Evolutionary conservation across 2,888 invertebrate genomes (phyloP), one percentile per base, ranked within the genome.

Genomic region (Sussaba pulchella): DNA sequence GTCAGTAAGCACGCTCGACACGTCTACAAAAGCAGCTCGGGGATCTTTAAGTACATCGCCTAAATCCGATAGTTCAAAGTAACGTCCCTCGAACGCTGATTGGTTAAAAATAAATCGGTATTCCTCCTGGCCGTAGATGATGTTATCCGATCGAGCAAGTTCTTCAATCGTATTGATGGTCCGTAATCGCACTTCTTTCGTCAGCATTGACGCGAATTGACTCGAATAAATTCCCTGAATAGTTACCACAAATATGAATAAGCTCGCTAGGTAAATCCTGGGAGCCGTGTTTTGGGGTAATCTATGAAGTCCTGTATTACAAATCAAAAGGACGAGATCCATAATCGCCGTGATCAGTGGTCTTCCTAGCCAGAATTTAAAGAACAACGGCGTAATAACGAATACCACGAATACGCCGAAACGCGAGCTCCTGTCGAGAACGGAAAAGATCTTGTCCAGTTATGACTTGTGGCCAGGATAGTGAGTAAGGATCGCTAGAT

Each of bases 191-290:
- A 57, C 31, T 8, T 43, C 14, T 2, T 41, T 54, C 14, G 57
- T 12, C 41, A 69, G 17, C 14, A 69, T 10, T 6, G 69, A 41
- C 10, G 57, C 17, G 26, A 69, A 26, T 26, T 21, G 41, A 1
- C 21, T 12, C 9, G 41, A 10, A n/a, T n/a, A n/a, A n/a, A n/a
- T n/a, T n/a, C n/a, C n/a, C n/a, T n/a, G n/a, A n/a, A n/a, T n/a
- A n/a, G n/a, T n/a, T n/a, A n/a, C n/a, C n/a, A n/a, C n/a, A n/a
- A n/a, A n/a, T n/a, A n/a, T n/a, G n/a, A n/a, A n/a, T n/a, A n/a
- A n/a, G n/a, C n/a, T n/a, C n/a, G n/a, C n/a, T n/a, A n/a, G n/a
- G n/a, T n/a, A n/a, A n/a, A n/a, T n/a, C n/a, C n/a, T n/a, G n/a
- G n/a, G n/a, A n/a, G n/a, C n/a, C n/a, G n/a, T n/a, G n/a, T n/a